Evolutionary conservation across 2,797 vertebrate species (phyloP).

Genomic region (Siniperca obscura): DNA sequence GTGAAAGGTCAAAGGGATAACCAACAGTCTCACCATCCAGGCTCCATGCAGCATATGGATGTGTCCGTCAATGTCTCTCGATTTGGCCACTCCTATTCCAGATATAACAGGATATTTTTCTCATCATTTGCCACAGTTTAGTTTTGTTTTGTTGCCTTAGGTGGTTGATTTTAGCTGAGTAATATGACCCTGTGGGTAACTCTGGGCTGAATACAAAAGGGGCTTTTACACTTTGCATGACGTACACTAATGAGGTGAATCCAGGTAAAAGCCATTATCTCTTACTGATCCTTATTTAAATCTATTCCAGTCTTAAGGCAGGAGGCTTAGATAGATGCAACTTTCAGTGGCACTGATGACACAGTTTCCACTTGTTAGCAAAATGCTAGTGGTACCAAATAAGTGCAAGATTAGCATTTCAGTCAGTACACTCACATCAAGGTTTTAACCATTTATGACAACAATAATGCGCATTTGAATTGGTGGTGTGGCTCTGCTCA

Average conservation of each 20-base stretch:
- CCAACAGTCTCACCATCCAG: slow-evolving; percentile 36
- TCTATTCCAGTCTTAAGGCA: slow-evolving; percentile 46
- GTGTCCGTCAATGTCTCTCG: slow-evolving; percentile 48
- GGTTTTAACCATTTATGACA: slow-evolving; percentile 34
- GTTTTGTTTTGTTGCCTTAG: slow-evolving; percentile 24
- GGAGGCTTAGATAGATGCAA: slow-evolving; percentile 29
- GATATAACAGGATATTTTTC: slow-evolving; percentile 48
- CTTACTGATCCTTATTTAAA: slow-evolving; percentile 46
- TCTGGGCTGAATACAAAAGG: slow-evolving; percentile 40
- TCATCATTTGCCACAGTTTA: slow-evolving; percentile 45
- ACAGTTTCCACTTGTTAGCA: slow-evolving; percentile 27
- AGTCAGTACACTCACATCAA: slow-evolving; percentile 12
- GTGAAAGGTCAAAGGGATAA: slow-evolving; percentile 72
- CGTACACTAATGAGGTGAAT: slow-evolving; percentile 58
- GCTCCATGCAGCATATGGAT: slow-evolving; percentile 60
- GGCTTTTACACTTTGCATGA: slow-evolving; percentile 27
- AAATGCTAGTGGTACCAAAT: slow-evolving; percentile 10
- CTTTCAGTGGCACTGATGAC: slow-evolving; percentile 17
- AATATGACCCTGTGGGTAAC: slow-evolving; percentile 21
- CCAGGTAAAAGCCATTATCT: slow-evolving; percentile 58
- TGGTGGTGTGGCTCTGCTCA: not conserved
- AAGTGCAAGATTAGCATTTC: slow-evolving; percentile 29
- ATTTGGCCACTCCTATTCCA: slow-evolving; percentile 42
- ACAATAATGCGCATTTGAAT: slow-evolving; percentile 8
- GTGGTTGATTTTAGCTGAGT: slow-evolving; percentile 46